Percentiles rank a stretch among this genome's conserved stretches.
Conservation (phyloP, 2,113 vertebrate species). For the Onychostoma macrolepis region DNA sequence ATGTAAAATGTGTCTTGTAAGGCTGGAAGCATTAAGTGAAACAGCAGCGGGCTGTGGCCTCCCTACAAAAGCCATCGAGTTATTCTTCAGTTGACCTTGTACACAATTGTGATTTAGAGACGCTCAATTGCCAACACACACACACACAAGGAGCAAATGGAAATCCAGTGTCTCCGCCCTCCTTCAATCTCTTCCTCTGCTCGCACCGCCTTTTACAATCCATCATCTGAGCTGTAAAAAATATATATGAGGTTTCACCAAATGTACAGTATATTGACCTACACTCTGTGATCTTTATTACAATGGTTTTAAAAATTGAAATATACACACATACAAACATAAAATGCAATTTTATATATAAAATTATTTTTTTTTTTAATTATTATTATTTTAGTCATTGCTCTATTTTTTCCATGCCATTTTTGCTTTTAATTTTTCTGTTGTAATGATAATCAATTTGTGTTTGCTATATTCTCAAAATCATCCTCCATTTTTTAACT, state of each 20-base stretch:
- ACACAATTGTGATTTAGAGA: conserved; percentile 53
- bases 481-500: neutral
- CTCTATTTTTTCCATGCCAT: too few species aligned
- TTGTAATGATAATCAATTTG: too few species aligned
- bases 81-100: conserved; percentile 54
- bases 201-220: conserved; percentile 16
- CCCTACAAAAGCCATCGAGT: neutral
- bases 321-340: too few species aligned
- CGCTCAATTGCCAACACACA: neutral
- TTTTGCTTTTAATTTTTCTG: too few species aligned
- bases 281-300: neutral
- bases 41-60: neutral
- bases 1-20: conserved; percentile 16
- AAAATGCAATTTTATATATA: too few species aligned
- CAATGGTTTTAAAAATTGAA: neutral
- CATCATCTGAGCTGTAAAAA: conserved; percentile 7
- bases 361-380: too few species aligned
- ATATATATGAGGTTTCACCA: neutral
- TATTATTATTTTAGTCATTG: too few species aligned
- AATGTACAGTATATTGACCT: neutral
- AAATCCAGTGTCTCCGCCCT: neutral
- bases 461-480: too few species aligned
- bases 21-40: conserved; percentile 13
- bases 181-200: conserved; percentile 5
- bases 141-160: conserved; percentile 14